Evolutionary conservation across 2,797 vertebrate genomes (phyloP), one percentile per base, ranked within the genome.

Genomic region (Pantherophis vulpinus): DNA sequence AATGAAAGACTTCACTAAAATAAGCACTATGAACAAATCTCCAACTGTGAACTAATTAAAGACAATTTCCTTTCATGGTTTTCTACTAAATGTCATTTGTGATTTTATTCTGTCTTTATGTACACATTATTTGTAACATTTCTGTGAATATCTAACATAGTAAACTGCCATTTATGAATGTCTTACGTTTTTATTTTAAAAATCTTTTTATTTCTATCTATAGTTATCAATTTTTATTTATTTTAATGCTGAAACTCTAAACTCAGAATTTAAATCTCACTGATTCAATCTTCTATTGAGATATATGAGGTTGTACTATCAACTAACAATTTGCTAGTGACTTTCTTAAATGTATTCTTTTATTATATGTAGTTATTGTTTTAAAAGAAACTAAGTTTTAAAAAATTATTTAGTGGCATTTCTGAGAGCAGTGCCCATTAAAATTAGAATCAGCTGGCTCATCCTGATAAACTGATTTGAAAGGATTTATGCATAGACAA

Each of bases 41-140:
- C 98, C 98, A 98, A 97, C 98, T 98, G 98, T 98, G 98, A 98
- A 97, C 97, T 98, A 98, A 98, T 98, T 98, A 98, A 98, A 98
- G 97, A 98, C 97, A 98, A 98, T 98, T 98, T 96, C 96, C 97
- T 97, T 98, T 97, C 97, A 97, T 98, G 97, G 96, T 98, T 98
- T 97, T 96, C 94, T 95, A 94, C 96, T 97, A 96, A 97, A 97
- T 97, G 97, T 97, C 96, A 97, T 97, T 98, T 98, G 97, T 97
- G 97, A 97, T 97, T 98, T 98, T 98, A 97, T 97, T 98, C 98
- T 96, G 94, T 95, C 91, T 97, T 97, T 96, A 96, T 83, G 92
- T 96, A 96, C 93, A 87, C 95, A 25, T 86, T 12, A 59, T 96
- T 93, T 95, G 79, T 74, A 95, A 96, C 87, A 96, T 92, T 96